phyloP scores from a whole-genome alignment of 2,797 vertebrate species.

The Muscicapa comitata region DNA sequence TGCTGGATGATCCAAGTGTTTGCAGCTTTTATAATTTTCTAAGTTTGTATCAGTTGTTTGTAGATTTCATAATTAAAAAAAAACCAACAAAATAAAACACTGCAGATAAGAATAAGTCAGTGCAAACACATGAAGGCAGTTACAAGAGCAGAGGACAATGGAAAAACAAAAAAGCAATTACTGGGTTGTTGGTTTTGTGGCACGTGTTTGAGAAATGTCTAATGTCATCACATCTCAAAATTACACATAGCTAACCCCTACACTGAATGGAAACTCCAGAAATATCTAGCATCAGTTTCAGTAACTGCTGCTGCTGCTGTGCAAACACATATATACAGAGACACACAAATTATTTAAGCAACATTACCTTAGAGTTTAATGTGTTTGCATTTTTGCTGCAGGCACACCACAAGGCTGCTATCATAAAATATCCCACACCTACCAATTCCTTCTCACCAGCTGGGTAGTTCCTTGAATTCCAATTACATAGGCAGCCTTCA shows the following conservation, averaged over 20 bases:
- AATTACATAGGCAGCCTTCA: neutral
- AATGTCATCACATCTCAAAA: neutral
- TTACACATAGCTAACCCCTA: neutral
- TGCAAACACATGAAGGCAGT: neutral
- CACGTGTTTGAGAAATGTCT: neutral
- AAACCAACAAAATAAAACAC: neutral
- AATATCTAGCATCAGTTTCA: neutral
- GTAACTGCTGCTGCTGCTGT: neutral
- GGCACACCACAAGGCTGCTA: neutral
- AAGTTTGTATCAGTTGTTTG: neutral
- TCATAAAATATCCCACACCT: neutral
- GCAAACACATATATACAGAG: neutral
- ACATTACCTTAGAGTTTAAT: constrained; percentile 8
- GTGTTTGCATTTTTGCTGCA: neutral
- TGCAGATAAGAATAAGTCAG: neutral
- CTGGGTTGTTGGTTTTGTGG: neutral
- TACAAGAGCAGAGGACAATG: neutral
- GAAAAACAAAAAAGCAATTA: constrained; percentile 25
- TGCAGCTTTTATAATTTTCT: neutral
- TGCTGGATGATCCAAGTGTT: neutral
- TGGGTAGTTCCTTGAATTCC: neutral
- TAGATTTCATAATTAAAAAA: constrained; percentile 25
- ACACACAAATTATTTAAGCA: constrained; percentile 17
- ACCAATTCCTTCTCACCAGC: neutral
- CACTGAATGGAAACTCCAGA: neutral